Evolutionary conservation across 1,140 invertebrate genomes (phyloP).

Genomic region (Conus betulinus): DNA sequence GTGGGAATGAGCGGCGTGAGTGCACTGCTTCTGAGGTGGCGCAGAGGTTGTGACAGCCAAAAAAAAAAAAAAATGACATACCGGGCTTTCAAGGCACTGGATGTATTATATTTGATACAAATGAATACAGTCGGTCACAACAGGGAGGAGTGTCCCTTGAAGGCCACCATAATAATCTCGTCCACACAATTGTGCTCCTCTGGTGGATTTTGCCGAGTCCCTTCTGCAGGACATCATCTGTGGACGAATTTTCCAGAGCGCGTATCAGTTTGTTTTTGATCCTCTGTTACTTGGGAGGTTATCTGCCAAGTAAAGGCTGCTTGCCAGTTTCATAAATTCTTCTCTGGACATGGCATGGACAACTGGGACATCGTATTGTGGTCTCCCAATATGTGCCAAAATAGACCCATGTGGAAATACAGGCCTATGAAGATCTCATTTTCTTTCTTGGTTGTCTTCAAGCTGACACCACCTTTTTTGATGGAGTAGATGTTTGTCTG

Average conservation of each 20-base stretch:
- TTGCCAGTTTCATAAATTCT: conserved; percentile 28
- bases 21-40: no score
- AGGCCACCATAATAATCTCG: conserved; percentile 40
- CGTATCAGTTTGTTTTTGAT: conserved; percentile 26
- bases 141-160: background rate
- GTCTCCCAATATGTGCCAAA: conserved; percentile 42
- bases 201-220: conserved; percentile 32
- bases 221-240: conserved; percentile 27
- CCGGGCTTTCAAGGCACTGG: no score
- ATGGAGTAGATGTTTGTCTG: no score
- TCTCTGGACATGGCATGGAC: conserved; percentile 38
- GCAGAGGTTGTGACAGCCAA: no score
- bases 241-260: conserved; percentile 41
- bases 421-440: conserved; percentile 38
- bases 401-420: conserved; percentile 39
- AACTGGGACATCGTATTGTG: conserved; percentile 32
- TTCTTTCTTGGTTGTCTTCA: conserved; percentile 38
- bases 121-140: no score
- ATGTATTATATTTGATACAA: no score
- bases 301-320: conserved; percentile 41
- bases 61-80: no score
- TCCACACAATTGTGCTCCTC: conserved; percentile 43
- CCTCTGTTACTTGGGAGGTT: conserved; percentile 30
- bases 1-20: no score
- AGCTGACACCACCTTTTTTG: conserved; percentile 17